phyloP scores from a whole-genome alignment of 2,113 vertebrate species.

The Balaenoptera acutorostrata region DNA sequence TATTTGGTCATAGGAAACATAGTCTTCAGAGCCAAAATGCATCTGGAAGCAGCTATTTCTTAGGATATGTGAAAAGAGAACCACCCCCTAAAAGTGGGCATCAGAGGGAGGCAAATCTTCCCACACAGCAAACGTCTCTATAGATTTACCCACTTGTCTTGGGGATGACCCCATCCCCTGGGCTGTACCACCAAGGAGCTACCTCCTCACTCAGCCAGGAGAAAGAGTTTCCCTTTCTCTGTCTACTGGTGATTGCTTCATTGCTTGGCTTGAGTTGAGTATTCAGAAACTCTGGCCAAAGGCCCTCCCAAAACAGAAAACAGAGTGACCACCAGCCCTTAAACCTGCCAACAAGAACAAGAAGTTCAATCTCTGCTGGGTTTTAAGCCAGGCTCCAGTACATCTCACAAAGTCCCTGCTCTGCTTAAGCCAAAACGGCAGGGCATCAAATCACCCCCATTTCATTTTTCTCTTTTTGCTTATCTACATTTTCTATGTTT shows the following conservation, averaged over 20 bases:
- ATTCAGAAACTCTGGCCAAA: background rate
- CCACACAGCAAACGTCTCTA: background rate
- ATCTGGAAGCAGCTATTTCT: background rate
- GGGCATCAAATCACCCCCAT: background rate
- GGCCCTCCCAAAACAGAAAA: background rate
- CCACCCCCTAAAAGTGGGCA: background rate
- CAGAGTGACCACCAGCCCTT: background rate
- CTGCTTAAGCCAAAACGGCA: background rate
- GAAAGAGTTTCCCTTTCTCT: background rate
- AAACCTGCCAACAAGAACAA: background rate
- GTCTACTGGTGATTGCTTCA: background rate
- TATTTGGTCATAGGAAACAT: background rate
- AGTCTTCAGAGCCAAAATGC: background rate
- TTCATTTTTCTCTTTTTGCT: background rate
- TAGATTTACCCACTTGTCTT: background rate
- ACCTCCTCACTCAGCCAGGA: background rate
- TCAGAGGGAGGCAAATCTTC: background rate
- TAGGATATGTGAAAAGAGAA: background rate
- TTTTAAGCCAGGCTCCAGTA: background rate
- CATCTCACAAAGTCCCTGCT: background rate
- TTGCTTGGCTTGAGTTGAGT: background rate
- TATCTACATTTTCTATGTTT: background rate
- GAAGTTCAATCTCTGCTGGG: background rate
- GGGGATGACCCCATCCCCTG: background rate
- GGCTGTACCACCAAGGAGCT: background rate